Evolutionary conservation across 2,888 invertebrate species (phyloP).

Genomic region (Eilema griseolum): DNA sequence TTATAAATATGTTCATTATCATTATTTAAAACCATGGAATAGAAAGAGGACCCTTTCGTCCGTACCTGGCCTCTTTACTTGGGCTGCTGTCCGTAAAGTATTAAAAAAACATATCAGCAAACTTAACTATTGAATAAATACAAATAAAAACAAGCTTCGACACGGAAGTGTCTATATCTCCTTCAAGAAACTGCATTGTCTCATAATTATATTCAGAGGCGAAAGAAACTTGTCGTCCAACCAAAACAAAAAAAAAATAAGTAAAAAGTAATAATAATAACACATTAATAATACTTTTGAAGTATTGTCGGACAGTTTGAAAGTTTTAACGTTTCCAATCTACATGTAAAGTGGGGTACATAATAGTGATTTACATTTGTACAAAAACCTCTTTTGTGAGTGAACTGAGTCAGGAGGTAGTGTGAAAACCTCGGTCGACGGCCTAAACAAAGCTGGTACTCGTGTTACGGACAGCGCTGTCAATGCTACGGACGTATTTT

Average conservation of each 20-base stretch:
- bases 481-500: slow-evolving; percentile 38
- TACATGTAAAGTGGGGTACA: slow-evolving; percentile 76
- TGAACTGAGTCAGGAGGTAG: slow-evolving; percentile 68
- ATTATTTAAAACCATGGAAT: background rate
- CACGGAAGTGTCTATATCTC: slow-evolving; percentile 33
- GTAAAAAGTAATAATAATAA: slow-evolving; percentile 27
- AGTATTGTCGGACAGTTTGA: slow-evolving; percentile 48
- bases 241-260: slow-evolving; percentile 44
- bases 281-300: slow-evolving; percentile 52
- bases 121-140: slow-evolving; percentile 22
- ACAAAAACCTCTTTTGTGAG: slow-evolving; percentile 74
- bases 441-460: slow-evolving; percentile 64
- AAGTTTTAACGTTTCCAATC: slow-evolving; percentile 69
- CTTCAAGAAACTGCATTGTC: slow-evolving; percentile 27
- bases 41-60: no score
- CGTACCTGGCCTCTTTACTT: no score
- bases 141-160: slow-evolving; percentile 5
- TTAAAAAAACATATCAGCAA: no score
- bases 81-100: no score
- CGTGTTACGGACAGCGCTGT: slow-evolving; percentile 56
- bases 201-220: slow-evolving; percentile 28
- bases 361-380: slow-evolving; percentile 82
- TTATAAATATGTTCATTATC: background rate
- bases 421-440: slow-evolving; percentile 78
- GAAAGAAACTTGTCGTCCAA: slow-evolving; percentile 29